These are phyloP conservation scores for Oxytorus armatus DNA, from an alignment of 2,888 invertebrate genomes.

Conservation along the genomic window DNA sequence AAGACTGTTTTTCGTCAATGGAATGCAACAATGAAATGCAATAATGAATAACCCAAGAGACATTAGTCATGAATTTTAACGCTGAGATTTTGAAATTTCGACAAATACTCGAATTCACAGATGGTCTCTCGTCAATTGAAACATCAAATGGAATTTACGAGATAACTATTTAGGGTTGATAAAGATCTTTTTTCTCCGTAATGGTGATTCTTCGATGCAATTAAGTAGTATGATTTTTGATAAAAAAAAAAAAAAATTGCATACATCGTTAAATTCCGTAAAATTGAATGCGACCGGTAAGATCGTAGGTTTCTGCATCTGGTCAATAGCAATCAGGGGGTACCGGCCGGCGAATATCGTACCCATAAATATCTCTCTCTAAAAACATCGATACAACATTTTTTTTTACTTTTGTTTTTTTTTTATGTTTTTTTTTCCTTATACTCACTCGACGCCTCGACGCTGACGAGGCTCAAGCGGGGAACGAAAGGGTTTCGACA, in stretches of 20 bases:
- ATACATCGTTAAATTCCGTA: not conserved
- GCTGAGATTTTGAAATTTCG: no score
- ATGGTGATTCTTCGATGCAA: not conserved
- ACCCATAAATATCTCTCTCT: constrained; percentile 78
- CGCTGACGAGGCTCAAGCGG: constrained; percentile 62
- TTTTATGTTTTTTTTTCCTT: constrained; percentile 49
- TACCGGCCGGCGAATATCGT: constrained; percentile 71
- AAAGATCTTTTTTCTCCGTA: not conserved
- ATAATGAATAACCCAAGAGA: no score
- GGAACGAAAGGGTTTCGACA: constrained; percentile 62
- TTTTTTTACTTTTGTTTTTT: constrained; percentile 53
- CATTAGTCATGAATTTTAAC: no score
- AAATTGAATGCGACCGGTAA: constrained; percentile 27
- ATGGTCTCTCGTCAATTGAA: not conserved
- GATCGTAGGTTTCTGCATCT: constrained; percentile 59
- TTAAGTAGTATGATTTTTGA: not conserved
- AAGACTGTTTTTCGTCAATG: no score
- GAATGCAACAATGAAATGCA: no score
- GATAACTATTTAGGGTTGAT: not conserved
- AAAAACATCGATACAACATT: constrained; percentile 80
- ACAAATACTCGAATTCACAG: no score
- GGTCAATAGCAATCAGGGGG: constrained; percentile 66
- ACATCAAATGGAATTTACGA: not conserved
- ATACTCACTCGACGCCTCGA: constrained; percentile 65
- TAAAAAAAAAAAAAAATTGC: no score